Evolutionary conservation across 2,113 vertebrate genomes (phyloP).

Genomic region (Rhadina sibilatrix): DNA sequence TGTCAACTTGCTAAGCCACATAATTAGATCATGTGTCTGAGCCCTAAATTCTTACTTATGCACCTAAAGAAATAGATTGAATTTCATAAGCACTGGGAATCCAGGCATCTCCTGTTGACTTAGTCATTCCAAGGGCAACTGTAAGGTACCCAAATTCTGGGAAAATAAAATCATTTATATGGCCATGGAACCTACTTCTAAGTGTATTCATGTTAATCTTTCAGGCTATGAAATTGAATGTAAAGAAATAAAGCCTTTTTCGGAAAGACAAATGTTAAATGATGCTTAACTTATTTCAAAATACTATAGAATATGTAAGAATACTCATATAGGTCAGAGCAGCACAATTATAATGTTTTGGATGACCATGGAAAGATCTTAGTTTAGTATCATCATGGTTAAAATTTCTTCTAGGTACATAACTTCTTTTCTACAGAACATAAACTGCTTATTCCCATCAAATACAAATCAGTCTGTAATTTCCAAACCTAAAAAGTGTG

Average conservation of each 20-base stretch:
- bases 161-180: slow-evolving; percentile 20
- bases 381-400: background rate
- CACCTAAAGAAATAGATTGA: slow-evolving; percentile 55
- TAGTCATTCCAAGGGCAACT: slow-evolving; percentile 18
- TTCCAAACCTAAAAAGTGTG: background rate
- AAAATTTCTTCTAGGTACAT: background rate
- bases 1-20: slow-evolving; percentile 23
- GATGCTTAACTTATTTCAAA: background rate
- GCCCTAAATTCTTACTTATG: background rate
- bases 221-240: background rate
- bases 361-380: background rate
- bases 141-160: background rate
- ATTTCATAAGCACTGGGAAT: slow-evolving; percentile 34
- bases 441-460: background rate
- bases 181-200: background rate
- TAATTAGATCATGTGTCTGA: background rate
- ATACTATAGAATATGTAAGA: background rate
- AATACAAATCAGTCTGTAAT: background rate
- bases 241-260: background rate
- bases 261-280: background rate
- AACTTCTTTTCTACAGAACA: background rate
- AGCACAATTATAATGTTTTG: background rate
- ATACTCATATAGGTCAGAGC: background rate
- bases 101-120: slow-evolving; percentile 34
- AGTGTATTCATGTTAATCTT: background rate